phyloP scores from a whole-genome alignment of 2,113 vertebrate genomes.

The Burhinus oedicnemus region DNA sequence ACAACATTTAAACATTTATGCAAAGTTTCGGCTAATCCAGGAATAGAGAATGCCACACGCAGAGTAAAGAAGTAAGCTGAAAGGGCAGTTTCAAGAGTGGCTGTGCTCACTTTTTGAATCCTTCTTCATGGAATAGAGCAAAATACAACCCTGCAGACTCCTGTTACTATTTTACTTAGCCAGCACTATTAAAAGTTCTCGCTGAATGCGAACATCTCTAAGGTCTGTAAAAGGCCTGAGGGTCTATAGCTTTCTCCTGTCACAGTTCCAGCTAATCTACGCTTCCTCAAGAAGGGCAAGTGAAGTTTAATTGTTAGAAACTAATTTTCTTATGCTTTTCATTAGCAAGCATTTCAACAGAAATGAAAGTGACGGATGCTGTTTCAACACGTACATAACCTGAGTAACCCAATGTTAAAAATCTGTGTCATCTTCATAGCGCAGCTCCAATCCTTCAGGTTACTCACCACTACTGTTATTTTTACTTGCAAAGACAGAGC shows the following conservation, averaged over 20 bases:
- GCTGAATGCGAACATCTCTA: background rate
- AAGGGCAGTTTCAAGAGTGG: background rate
- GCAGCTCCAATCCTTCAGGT: background rate
- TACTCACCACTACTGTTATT: background rate
- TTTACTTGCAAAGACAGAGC: slow-evolving; percentile 20
- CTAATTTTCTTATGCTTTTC: slow-evolving; percentile 48
- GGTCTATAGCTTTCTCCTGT: background rate
- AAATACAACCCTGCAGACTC: background rate
- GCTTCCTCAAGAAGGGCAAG: background rate
- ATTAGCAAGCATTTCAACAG: background rate
- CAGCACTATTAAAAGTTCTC: background rate
- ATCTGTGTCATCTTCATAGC: background rate
- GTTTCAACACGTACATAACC: background rate
- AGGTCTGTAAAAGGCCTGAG: background rate
- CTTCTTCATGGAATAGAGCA: background rate
- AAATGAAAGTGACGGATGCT: slow-evolving; percentile 29
- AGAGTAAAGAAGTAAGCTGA: background rate
- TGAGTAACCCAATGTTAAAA: slow-evolving; percentile 10
- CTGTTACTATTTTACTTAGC: background rate
- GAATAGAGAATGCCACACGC: background rate
- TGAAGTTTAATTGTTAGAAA: slow-evolving; percentile 9
- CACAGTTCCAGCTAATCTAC: background rate
- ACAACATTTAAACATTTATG: background rate
- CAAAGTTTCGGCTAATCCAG: background rate
- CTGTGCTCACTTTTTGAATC: background rate